Conservation (phyloP, 2,888 invertebrate species). For the Galerucella pusilla region DNA sequence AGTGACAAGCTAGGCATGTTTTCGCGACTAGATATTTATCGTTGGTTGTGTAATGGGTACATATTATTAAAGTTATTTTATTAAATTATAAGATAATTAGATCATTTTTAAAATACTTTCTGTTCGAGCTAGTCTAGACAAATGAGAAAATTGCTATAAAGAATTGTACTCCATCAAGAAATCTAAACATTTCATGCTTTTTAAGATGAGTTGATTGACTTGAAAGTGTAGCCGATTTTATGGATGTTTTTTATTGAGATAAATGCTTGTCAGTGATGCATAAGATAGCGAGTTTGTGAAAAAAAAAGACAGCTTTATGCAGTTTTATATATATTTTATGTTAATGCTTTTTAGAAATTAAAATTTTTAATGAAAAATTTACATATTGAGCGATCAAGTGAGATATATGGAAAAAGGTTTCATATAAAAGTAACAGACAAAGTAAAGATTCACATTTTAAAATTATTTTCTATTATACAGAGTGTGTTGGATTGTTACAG, state of each 20-base stretch:
- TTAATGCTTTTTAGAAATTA: not conserved
- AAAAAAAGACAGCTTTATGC: not conserved
- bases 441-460: no score
- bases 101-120: not conserved
- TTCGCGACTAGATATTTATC: no score
- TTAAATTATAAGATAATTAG: no score
- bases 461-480: no score
- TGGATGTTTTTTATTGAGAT: constrained; percentile 6
- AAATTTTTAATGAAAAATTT: not conserved
- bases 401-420: no score
- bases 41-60: no score
- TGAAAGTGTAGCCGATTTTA: not conserved
- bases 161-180: not conserved
- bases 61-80: no score
- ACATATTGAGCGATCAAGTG: no score
- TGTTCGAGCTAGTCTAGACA: not conserved
- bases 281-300: not conserved
- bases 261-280: constrained; percentile 3
- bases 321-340: not conserved
- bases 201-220: constrained; percentile 9
- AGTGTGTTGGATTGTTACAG: no score
- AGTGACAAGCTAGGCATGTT: no score
- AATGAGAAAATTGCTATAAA: not conserved
- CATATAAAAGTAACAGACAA: no score
- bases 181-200: not conserved